These are phyloP conservation scores for Clarias batrachus DNA, from an alignment of 2,113 vertebrate genomes.

Conservation along the genomic window DNA sequence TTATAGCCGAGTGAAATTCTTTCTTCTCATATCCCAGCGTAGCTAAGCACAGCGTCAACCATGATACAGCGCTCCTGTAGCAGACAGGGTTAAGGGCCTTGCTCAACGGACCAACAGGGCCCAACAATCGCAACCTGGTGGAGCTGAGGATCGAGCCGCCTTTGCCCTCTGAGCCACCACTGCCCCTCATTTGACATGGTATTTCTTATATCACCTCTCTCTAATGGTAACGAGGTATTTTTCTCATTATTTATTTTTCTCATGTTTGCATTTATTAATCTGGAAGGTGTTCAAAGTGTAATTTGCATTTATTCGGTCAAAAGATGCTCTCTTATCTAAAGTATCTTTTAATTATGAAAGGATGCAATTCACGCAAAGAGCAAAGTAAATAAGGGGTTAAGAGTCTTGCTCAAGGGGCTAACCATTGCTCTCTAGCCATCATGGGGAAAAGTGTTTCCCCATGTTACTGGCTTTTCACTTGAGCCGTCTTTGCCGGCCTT, in stretches of 20 bases:
- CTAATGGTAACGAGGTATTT: not conserved
- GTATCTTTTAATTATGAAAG: not conserved
- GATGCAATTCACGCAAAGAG: not conserved
- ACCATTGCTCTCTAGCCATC: not conserved
- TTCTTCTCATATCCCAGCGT: too few relatives aligned
- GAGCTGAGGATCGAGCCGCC: too few relatives aligned
- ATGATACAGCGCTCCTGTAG: too few relatives aligned
- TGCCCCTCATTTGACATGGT: not conserved
- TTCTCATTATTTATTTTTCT: not conserved
- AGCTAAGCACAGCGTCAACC: too few relatives aligned
- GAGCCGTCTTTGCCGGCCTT: not conserved
- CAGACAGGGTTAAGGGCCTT: too few relatives aligned
- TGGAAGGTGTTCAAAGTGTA: not conserved
- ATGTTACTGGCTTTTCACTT: not conserved
- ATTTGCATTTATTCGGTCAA: slow-evolving; percentile 10
- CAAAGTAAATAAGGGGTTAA: slow-evolving; percentile 14
- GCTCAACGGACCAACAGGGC: too few relatives aligned
- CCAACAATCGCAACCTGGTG: too few relatives aligned
- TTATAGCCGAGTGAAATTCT: too few relatives aligned
- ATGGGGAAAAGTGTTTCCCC: not conserved
- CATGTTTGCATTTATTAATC: not conserved
- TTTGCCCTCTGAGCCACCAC: too few relatives aligned
- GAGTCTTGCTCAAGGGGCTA: slow-evolving; percentile 9
- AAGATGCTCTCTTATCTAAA: not conserved
- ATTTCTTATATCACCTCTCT: not conserved